These are phyloP conservation scores for Galerucella calmariensis DNA, from an alignment of 2,888 invertebrate genomes.

Conservation along the genomic window DNA sequence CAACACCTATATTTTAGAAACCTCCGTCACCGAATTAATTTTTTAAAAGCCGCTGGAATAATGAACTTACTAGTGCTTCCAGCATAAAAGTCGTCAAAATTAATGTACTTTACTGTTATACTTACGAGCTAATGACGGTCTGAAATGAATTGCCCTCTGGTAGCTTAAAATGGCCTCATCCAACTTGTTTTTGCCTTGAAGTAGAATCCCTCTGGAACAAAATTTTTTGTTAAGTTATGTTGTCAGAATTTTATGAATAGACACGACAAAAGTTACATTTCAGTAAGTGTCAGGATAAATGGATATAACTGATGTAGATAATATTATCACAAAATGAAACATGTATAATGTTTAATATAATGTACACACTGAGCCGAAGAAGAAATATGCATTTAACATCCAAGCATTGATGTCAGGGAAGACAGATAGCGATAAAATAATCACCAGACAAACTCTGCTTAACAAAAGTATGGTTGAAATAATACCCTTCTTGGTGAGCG, in stretches of 20 bases:
- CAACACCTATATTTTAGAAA: neutral
- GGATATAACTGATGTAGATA: neutral
- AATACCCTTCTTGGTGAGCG: too few species aligned
- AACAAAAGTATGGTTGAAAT: too few species aligned
- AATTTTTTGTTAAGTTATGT: conserved; percentile 41
- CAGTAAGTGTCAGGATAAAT: neutral
- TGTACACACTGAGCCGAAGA: too few species aligned
- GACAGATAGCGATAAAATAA: too few species aligned
- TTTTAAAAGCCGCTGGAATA: conserved; percentile 4
- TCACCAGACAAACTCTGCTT: too few species aligned
- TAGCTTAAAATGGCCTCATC: conserved; percentile 92
- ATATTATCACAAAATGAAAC: neutral
- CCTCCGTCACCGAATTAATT: neutral
- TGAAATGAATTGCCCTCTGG: conserved; percentile 89
- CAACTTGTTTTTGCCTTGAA: conserved; percentile 88
- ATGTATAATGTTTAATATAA: neutral
- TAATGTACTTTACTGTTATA: conserved; percentile 55
- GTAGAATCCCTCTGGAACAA: conserved; percentile 88
- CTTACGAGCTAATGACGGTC: conserved; percentile 94
- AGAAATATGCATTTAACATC: too few species aligned
- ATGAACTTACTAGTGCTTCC: conserved; percentile 13
- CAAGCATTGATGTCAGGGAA: too few species aligned
- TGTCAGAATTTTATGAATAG: conserved; percentile 20
- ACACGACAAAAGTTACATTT: conserved; percentile 26
- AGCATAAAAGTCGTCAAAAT: conserved; percentile 33